Conservation (phyloP, 2,113 vertebrate genomes). For the Tachysurus vachellii region DNA sequence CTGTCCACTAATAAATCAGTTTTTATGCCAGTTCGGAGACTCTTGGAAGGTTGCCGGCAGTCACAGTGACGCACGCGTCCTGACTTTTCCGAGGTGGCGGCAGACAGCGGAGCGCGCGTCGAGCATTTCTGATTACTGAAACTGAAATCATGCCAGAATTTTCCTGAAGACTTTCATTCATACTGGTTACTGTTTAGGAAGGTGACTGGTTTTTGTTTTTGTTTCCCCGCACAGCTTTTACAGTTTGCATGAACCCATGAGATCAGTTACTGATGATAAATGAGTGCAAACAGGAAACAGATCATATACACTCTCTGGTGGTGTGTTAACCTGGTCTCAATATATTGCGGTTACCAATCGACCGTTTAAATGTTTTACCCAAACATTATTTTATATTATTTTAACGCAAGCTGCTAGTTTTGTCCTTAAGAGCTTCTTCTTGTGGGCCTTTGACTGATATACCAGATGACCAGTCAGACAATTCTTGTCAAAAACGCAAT, state of each 20-base stretch:
- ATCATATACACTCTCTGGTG: neutral
- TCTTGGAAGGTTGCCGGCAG: constrained; percentile 29
- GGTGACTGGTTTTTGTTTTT: neutral
- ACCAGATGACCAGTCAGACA: neutral
- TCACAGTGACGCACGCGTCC: neutral
- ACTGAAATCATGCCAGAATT: neutral
- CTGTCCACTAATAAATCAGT: constrained; percentile 23
- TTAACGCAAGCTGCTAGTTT: too few relatives aligned
- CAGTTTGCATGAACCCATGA: neutral
- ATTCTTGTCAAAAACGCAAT: too few relatives aligned
- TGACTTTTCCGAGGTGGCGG: constrained; percentile 8
- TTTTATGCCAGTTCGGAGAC: neutral
- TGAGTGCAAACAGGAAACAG: neutral
- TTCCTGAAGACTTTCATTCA: neutral
- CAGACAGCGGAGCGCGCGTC: neutral
- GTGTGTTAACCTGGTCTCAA: neutral
- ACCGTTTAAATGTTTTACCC: too few relatives aligned
- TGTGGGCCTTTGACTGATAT: neutral
- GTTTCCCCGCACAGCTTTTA: neutral
- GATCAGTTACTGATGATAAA: neutral
- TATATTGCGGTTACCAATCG: too few relatives aligned
- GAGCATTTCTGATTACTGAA: neutral
- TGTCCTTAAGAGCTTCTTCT: too few relatives aligned
- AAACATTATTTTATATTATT: too few relatives aligned
- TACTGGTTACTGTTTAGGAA: neutral